Base-by-base conservation (phyloP, 2,113 vertebrate genomes). In the Rhinoderma darwinii region DNA sequence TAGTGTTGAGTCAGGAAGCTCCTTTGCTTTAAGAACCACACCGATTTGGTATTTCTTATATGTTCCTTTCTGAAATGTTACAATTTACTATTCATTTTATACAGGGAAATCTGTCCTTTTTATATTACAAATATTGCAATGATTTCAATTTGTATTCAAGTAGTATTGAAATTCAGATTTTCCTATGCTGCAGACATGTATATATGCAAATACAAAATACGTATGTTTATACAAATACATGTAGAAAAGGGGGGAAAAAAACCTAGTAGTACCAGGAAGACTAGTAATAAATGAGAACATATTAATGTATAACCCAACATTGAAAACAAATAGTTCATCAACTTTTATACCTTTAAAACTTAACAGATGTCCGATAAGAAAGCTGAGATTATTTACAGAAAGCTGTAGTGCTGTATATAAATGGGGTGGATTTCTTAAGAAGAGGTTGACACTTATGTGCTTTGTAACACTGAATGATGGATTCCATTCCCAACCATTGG, bases 21-120 rank as follows among this genome's bases (percentile, higher is more conserved):
- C 32, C n/a, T 59, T 25, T 61, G 73, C 41, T 47, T 44, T 76
- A 76, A 30, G 43, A 51, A 78, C 44, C 15, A 51, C 32, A 35
- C 75, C 32, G n/a, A 77, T 32, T 59, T n/a, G 72, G n/a, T 30
- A 51, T 77, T 50, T 50, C 44, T 77, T 54, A 54, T 22, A 51
- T 50, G n/a, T 50, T 50, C n/a, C 44, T 44, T 44, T 7, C 5
- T n/a, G 73, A 11, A 50, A 47, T 30, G 22, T 77, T 18, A 50
- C 27, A 47, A 77, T 77, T 15, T 17, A 32, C 7, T 77, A 30
- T 50, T 50, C 27, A 77, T 54, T 78, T 78, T 37, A 77, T 32
- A 32, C 12, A 18, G n/a, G 75, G 27, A 75, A 51, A 54, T 78
- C 17, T 78, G 75, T 15, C 20, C 25, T 41, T 8, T 75, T 25